Base-by-base conservation (phyloP, 1,140 invertebrate genomes). In the Cylas formicarius region DNA sequence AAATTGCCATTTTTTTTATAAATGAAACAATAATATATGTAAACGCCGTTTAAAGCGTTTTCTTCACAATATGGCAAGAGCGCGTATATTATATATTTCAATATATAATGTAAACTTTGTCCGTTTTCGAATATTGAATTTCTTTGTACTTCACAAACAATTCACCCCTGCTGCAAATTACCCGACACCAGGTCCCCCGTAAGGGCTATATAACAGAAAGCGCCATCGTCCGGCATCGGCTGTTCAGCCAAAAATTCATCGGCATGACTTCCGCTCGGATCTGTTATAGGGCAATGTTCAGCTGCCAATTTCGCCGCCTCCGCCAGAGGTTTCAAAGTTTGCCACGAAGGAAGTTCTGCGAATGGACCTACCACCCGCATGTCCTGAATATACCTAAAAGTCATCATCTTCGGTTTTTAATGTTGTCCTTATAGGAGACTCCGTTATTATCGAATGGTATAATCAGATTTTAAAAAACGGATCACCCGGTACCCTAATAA, bases 151-250 rank as follows among this genome's bases (percentile, higher is more conserved):
- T 7, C 5, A 5, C 7, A 24, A 21, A 21, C 28, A 28, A 44
- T 34, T 49, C 20, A 49, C 38, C 13, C 38, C 22, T 31, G 41
- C n/a, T 21, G 26, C 13, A 48, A 17, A 28, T 48, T 48, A 14
- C 32, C 42, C 10, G 45, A 42, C 11, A 66, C 40, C 32, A 67
- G 50, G 49, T 71, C 67, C 13, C 71, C 71, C 18, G 65, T 71
- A 6, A 71, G 50, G 5, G 70, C 70, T 21, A 72, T 64, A 38
- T 70, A 72, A 52, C 69, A 71, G 46, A 72, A 71, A 5, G 70
- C 71, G 4, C 71, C 71, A 26, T 70, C 67, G 21, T 67, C 61
- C 16, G 66, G 67, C 27, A 57, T 48, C 9, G 68, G 69, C 52
- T 70, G 67, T 13, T 52, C 45, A 17, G 50, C 35, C 9, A 72